Percentiles rank a stretch among this genome's conserved stretches.
Conservation (phyloP, 2,113 vertebrate genomes). For the Alouatta palliata region DNA sequence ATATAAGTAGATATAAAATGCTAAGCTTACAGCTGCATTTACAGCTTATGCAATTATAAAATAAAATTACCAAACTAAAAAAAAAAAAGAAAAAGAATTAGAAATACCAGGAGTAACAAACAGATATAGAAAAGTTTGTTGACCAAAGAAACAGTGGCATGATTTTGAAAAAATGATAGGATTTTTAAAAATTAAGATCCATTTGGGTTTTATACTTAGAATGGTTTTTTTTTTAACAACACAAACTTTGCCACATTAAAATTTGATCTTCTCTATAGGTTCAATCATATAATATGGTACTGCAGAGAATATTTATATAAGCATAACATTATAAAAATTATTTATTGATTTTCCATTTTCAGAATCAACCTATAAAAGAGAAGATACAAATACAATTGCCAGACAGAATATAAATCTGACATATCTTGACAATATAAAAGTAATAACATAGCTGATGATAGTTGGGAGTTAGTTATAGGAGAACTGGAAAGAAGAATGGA, state of each 20-base stretch:
- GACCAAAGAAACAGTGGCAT: not conserved
- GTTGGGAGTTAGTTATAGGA: not conserved
- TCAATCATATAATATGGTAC: not conserved
- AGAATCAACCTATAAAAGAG: not conserved
- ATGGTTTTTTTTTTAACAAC: not conserved
- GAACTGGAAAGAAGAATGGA: not conserved
- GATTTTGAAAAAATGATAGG: not conserved
- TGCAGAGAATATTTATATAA: not conserved
- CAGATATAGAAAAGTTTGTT: not conserved
- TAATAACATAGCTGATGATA: not conserved
- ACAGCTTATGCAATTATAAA: no score
- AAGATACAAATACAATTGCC: not conserved
- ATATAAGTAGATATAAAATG: no score
- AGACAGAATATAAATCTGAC: not conserved
- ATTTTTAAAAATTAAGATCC: not conserved
- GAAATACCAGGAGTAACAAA: not conserved
- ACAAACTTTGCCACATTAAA: not conserved
- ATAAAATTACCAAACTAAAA: not conserved
- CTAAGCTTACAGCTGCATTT: no score
- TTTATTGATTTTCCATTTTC: not conserved
- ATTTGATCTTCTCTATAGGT: not conserved
- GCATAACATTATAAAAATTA: not conserved
- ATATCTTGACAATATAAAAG: not conserved
- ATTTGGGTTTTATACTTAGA: not conserved
- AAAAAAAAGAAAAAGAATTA: conserved; percentile 15